Percentiles rank a stretch among this genome's conserved stretches.
These are phyloP conservation scores for Melanerpes aurifrons DNA, from an alignment of 2,113 vertebrate species.

Conservation along the genomic window DNA sequence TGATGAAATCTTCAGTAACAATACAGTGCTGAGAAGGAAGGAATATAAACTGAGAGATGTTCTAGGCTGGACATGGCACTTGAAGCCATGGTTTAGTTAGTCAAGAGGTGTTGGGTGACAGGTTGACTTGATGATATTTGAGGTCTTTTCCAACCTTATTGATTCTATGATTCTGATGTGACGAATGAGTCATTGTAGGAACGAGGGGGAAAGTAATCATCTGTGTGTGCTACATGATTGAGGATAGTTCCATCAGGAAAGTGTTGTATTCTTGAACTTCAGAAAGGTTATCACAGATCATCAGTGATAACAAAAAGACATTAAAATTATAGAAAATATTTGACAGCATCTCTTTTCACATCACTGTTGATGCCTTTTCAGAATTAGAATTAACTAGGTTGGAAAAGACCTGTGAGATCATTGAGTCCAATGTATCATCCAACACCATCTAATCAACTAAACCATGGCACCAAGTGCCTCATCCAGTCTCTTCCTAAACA, in stretches of 20 bases:
- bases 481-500: too few relatives aligned
- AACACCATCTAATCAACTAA: too few relatives aligned
- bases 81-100: too few relatives aligned
- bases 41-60: not conserved
- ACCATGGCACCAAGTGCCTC: too few relatives aligned
- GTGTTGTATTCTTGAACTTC: not conserved
- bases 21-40: not conserved
- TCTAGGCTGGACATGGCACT: not conserved
- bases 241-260: constrained; percentile 19
- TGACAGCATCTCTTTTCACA: not conserved
- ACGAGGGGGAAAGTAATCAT: not conserved
- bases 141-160: too few relatives aligned
- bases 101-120: too few relatives aligned
- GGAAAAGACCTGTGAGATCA: too few relatives aligned
- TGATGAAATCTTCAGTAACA: not conserved
- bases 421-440: too few relatives aligned
- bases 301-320: constrained; percentile 27
- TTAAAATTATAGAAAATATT: constrained; percentile 17
- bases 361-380: not conserved
- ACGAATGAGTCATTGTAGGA: not conserved
- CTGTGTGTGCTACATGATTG: not conserved
- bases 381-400: too few relatives aligned
- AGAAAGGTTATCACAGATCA: not conserved
- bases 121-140: too few relatives aligned
- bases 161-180: not conserved